Conservation (phyloP, 2,888 invertebrate genomes). For the Drosophila tripunctata region DNA sequence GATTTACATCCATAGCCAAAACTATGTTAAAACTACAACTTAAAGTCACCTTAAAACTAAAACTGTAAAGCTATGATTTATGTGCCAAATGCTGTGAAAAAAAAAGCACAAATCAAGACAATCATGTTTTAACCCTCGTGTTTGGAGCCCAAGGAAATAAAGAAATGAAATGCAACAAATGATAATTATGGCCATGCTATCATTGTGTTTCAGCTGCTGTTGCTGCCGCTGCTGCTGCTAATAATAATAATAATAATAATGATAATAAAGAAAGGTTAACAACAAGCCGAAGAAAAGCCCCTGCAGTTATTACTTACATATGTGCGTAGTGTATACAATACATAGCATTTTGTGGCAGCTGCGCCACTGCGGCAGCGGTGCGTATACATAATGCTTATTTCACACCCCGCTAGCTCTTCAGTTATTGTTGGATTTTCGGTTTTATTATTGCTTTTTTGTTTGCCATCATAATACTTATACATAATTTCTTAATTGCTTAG, state of each 20-base stretch:
- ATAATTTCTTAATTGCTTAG: constrained; percentile 78
- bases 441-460: constrained; percentile 48
- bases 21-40: not conserved
- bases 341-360: constrained; percentile 31
- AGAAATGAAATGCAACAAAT: constrained; percentile 72
- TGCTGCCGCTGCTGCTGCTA: constrained; percentile 25
- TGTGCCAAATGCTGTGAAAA: constrained; percentile 19
- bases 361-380: constrained; percentile 40
- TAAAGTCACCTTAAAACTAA: too few relatives aligned
- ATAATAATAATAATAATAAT: too few relatives aligned
- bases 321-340: constrained; percentile 28
- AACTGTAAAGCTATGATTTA: constrained; percentile 46
- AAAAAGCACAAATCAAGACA: constrained; percentile 32
- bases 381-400: constrained; percentile 72
- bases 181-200: constrained; percentile 64
- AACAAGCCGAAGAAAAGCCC: constrained; percentile 40
- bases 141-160: not conserved
- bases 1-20: constrained; percentile 34
- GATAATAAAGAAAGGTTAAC: constrained; percentile 65
- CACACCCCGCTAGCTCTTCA: constrained; percentile 39
- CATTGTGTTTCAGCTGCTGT: constrained; percentile 39
- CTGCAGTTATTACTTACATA: constrained; percentile 45
- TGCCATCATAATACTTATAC: constrained; percentile 58
- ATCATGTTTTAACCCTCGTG: constrained; percentile 7
- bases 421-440: constrained; percentile 12